Evolutionary conservation across 2,797 vertebrate genomes (phyloP), one percentile per base, ranked within the genome.

Genomic region (Amniataba percoides): DNA sequence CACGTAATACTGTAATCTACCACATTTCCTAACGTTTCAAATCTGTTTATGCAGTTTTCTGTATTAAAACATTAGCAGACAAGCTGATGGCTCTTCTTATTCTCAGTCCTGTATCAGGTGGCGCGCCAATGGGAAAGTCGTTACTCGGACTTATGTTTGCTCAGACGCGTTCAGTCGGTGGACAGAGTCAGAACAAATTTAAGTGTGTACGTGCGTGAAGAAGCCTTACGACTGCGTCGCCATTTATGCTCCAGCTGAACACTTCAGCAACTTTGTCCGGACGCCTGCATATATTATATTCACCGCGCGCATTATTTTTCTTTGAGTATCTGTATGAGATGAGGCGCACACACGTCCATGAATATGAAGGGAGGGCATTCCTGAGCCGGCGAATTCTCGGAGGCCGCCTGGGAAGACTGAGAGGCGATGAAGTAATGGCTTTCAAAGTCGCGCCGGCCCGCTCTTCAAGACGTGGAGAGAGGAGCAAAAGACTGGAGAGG

Each of bases 371-470:
- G 25, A 71, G 52, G 31, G 42, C 43, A 45, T 73, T 71, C 75
- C 42, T 64, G 58, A 62, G 74, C 48, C 53, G 10, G 42, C 74
- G 72, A 69, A 78, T 91, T 75, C 77, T 72, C 46, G 18, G 39
- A 73, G 62, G n/a, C 69, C 25, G 55, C 63, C 71, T 74, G 56
- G n/a, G 53, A 71, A 62, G 76, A 64, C 70, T 60, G 77, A 81
- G 76, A 85, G 65, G 55, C 13, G 39, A 57, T 34, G 45, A 80
- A 84, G 67, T 68, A 76, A 89, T 9, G 68, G 66, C 78, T 82
- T 70, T 79, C 70, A 80, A 69, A 61, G 66, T 66, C 70, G 7
- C 69, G 31, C 74, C 72, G 84, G 89, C 87, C 77, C 23, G 56
- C 84, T 88, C 68, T 70, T 81, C 67, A 81, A 78, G 78, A 78